A percentile compares a stretch with the other conserved stretches of the same genome.
Evolutionary conservation across 2,797 vertebrate genomes (phyloP).

Genomic region (Ispidina picta): DNA sequence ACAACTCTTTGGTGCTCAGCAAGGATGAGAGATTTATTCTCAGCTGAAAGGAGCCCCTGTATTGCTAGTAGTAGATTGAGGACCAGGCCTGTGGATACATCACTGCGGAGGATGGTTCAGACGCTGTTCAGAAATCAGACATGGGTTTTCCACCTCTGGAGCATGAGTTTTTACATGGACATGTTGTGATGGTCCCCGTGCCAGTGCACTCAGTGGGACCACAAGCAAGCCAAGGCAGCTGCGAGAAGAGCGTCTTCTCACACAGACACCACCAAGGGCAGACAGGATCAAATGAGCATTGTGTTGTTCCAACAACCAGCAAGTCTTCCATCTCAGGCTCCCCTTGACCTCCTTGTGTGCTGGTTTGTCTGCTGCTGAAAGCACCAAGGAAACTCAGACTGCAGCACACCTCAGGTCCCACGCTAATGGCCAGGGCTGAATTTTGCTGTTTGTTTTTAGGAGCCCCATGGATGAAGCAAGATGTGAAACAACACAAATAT

Average conservation of each 20-base stretch:
- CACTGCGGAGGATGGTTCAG: not conserved
- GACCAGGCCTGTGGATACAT: not conserved
- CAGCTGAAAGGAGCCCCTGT: not conserved
- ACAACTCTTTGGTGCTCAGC: not conserved
- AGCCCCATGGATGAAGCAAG: not conserved
- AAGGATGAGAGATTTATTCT: not conserved
- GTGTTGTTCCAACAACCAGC: not conserved
- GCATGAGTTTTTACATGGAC: not conserved
- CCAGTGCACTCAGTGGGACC: not conserved
- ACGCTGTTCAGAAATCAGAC: not conserved
- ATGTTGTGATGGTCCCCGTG: accelerated
- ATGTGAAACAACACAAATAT: constrained; percentile 47
- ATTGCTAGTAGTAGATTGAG: not conserved
- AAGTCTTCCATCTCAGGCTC: not conserved
- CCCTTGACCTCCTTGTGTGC: not conserved
- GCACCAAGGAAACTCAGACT: not conserved
- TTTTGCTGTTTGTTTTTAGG: not conserved
- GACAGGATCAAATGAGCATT: not conserved
- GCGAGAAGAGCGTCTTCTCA: not conserved
- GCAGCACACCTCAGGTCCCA: not conserved
- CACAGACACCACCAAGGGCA: not conserved
- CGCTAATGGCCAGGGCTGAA: not conserved
- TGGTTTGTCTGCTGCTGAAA: not conserved
- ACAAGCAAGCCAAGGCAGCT: not conserved
- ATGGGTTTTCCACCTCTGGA: not conserved